These are phyloP conservation scores for Nesogale talazaci DNA, from an alignment of 2,113 vertebrate species.

Conservation along the genomic window DNA sequence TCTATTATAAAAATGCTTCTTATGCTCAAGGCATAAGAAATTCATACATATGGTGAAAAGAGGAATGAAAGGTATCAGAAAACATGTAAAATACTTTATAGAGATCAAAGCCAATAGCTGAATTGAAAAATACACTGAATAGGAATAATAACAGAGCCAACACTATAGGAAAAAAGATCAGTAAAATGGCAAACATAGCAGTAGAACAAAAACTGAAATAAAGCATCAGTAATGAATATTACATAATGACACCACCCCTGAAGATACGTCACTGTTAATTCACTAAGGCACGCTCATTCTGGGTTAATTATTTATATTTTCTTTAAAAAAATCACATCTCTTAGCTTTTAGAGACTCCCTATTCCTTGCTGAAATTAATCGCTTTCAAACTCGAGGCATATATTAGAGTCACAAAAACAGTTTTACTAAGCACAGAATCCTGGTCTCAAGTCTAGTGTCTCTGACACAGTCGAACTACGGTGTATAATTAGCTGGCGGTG, in stretches of 20 bases:
- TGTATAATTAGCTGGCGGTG: neutral
- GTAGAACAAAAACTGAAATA: neutral
- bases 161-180: neutral
- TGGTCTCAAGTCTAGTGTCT: neutral
- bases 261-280: neutral
- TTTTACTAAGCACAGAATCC: neutral
- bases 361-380: neutral
- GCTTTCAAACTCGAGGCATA: neutral
- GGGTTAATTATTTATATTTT: neutral
- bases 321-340: neutral
- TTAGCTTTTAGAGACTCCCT: neutral
- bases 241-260: neutral
- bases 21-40: neutral
- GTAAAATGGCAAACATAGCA: neutral
- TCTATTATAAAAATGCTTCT: neutral
- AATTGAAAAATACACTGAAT: neutral
- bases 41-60: neutral
- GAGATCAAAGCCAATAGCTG: neutral
- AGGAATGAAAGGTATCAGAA: slow-evolving; percentile 6
- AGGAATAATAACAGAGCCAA: neutral
- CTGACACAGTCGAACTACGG: neutral
- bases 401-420: neutral
- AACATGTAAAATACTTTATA: neutral
- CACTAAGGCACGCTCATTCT: neutral
- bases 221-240: neutral